Evolutionary conservation across 2,113 vertebrate genomes (phyloP).

Genomic region (Cololabis saira): DNA sequence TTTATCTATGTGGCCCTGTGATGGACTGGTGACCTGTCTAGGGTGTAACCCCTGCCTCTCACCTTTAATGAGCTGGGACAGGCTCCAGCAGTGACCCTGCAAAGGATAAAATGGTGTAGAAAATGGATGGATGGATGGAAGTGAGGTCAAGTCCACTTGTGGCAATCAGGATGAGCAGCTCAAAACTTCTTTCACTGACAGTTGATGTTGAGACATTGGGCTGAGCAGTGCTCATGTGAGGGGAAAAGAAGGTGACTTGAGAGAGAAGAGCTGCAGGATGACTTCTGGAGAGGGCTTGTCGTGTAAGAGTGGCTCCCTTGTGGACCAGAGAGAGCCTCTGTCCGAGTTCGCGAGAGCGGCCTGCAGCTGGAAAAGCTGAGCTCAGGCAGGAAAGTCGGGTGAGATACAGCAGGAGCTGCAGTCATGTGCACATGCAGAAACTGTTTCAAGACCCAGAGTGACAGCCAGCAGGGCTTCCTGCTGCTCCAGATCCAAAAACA

Average conservation of each 20-base stretch:
- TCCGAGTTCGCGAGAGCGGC: slow-evolving; percentile 59
- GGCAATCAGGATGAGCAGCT: slow-evolving; percentile 47
- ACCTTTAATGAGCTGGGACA: no score
- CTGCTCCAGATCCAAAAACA: slow-evolving; percentile 38
- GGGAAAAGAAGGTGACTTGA: slow-evolving; percentile 43
- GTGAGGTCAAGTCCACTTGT: slow-evolving; percentile 21
- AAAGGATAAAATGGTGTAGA: no score
- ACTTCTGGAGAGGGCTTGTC: slow-evolving; percentile 37
- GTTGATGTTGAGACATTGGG: slow-evolving; percentile 47
- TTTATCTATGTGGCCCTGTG: no score
- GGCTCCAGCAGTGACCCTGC: no score
- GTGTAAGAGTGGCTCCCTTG: slow-evolving; percentile 66
- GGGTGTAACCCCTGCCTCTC: no score
- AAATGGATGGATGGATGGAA: no score
- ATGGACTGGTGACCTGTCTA: no score
- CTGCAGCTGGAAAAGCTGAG: slow-evolving; percentile 73
- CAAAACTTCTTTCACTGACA: slow-evolving; percentile 48
- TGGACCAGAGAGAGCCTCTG: slow-evolving; percentile 30
- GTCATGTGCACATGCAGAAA: slow-evolving; percentile 8
- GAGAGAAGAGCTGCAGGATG: slow-evolving; percentile 35
- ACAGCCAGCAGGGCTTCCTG: slow-evolving; percentile 13
- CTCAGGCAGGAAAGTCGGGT: slow-evolving; percentile 43
- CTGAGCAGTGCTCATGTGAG: slow-evolving; percentile 37
- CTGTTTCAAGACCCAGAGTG: slow-evolving; percentile 21
- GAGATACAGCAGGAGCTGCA: slow-evolving; percentile 37